These are phyloP conservation scores for Seriola aureovittata DNA, from an alignment of 2,113 vertebrate species.

Conservation along the genomic window DNA sequence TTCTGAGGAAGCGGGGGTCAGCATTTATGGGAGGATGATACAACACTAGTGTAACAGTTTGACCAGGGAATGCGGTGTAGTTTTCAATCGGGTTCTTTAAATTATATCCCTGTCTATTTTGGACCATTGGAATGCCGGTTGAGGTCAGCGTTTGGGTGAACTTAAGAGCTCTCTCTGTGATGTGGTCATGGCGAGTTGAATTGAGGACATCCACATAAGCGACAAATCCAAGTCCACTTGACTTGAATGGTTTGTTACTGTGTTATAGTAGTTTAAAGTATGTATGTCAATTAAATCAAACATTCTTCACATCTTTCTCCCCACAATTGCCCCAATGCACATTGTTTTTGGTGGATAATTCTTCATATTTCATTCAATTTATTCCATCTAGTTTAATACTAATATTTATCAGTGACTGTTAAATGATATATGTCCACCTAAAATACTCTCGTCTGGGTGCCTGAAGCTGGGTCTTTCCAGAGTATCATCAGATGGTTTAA, in stretches of 20 bases:
- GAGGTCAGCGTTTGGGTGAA: constrained; percentile 67
- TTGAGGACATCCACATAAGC: constrained; percentile 32
- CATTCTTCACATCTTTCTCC: not conserved
- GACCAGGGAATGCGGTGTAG: constrained; percentile 37
- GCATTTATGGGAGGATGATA: constrained; percentile 64
- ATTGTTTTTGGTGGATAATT: not conserved
- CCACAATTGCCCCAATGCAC: not conserved
- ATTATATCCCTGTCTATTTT: constrained; percentile 81
- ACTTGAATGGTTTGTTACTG: not conserved
- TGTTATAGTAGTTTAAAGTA: not conserved
- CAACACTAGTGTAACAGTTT: constrained; percentile 59
- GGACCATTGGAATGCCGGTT: constrained; percentile 67
- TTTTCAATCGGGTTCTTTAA: constrained; percentile 65
- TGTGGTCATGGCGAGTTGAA: constrained; percentile 35
- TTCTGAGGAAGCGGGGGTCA: constrained; percentile 44
- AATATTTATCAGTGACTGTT: not conserved
- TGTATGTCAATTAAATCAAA: not conserved
- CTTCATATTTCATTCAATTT: not conserved
- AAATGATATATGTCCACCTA: not conserved
- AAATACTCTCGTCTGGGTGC: not conserved
- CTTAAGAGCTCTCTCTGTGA: constrained; percentile 15
- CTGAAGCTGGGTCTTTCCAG: constrained; percentile 11
- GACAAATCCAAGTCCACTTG: constrained; percentile 22
- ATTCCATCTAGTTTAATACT: not conserved
- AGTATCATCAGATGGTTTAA: constrained; percentile 13